phyloP scores from a whole-genome alignment of 35 echinoderm and acorn worm species.

The Anneissia japonica region DNA sequence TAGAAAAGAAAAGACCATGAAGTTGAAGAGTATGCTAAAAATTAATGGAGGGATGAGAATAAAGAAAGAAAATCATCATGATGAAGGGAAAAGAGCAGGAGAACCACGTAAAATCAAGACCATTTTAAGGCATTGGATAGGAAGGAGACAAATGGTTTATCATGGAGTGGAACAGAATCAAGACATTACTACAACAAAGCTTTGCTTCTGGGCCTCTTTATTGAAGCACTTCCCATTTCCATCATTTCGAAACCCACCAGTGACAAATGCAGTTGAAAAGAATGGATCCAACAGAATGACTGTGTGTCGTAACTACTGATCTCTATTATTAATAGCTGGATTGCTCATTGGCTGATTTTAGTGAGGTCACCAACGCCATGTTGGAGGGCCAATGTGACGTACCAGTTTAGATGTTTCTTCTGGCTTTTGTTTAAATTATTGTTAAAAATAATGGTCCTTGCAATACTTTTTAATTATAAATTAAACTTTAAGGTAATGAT shows the following conservation, averaged over 20 bases:
- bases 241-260: slow-evolving; percentile 16
- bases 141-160: slow-evolving; percentile 4
- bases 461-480: no score
- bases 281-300: not conserved
- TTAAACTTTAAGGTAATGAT: no score
- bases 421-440: no score
- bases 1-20: not conserved
- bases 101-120: not conserved
- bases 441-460: no score
- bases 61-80: not conserved
- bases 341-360: no score
- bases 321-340: no score
- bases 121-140: slow-evolving; percentile 1
- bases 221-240: slow-evolving; percentile 28
- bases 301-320: no score
- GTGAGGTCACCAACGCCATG: no score
- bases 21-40: not conserved
- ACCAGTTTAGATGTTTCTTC: no score
- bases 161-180: slow-evolving; percentile 28
- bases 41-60: not conserved
- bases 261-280: slow-evolving; percentile 8
- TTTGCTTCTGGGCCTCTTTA: slow-evolving; percentile 50
- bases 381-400: no score
- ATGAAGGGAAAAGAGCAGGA: not conserved
- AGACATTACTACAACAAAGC: slow-evolving; percentile 32